A percentile compares a stretch with the other conserved stretches of the same genome.
Evolutionary conservation across 2,797 vertebrate species (phyloP).

Genomic region (Lindbergichthys nudifrons): DNA sequence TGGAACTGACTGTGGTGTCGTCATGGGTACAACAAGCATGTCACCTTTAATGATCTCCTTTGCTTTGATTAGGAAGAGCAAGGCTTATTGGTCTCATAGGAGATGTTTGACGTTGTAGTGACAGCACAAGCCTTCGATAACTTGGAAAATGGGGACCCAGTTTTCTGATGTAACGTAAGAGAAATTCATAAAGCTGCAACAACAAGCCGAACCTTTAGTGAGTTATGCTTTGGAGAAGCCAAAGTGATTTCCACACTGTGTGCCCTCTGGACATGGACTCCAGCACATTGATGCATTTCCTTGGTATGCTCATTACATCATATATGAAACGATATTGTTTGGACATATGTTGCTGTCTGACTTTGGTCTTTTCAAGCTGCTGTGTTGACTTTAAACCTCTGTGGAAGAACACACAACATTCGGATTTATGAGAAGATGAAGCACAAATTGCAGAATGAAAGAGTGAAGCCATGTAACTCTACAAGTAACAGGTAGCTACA

Average conservation of each 20-base stretch:
- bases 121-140: neutral
- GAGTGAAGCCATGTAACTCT: neutral
- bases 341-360: neutral
- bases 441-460: neutral
- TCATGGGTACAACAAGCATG: neutral
- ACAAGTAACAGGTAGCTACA: constrained; percentile 11
- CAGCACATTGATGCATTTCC: constrained; percentile 22
- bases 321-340: neutral
- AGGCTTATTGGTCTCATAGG: neutral
- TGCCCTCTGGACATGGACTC: constrained; percentile 13
- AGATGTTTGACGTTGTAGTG: constrained; percentile 2
- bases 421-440: neutral
- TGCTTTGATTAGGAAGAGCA: neutral
- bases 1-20: neutral
- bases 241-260: constrained; percentile 3
- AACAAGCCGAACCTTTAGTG: constrained; percentile 4
- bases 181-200: constrained; percentile 11
- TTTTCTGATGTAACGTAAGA: constrained; percentile 19
- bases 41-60: neutral
- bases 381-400: neutral
- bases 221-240: constrained; percentile 10
- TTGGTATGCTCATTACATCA: neutral
- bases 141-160: neutral
- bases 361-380: neutral
- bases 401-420: neutral